Base-by-base conservation (phyloP, 2,888 invertebrate genomes). In the Athrips mouffetella region DNA sequence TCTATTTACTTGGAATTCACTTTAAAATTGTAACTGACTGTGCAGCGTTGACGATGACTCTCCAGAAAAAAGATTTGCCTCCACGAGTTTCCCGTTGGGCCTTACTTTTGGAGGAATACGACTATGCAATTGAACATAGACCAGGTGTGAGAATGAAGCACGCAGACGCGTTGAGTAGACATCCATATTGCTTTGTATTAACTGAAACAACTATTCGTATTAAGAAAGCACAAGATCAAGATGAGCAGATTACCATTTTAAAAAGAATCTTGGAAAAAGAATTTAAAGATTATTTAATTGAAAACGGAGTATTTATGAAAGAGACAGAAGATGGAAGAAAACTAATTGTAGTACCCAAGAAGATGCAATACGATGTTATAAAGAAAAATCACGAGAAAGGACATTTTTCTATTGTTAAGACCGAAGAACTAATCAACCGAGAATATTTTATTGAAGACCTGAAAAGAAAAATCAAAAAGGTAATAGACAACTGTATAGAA, bases 1-100 rank as follows among this genome's bases (percentile, higher is more conserved):
- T 47, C 1, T 65, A 62, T 25, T 18, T 67, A 4, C 27, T 47
- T 1, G 62, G 61, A 2, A 58, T 55, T 8, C 41, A 35, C 0
- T 63, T 63, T 31, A 57, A 52, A 25, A 57, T 67, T 2, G 48
- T 64, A 0, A 65, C 63, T 1, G 64, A 66, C 25, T 58, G 57
- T 25, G 16, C 42, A 8, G 59, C 60, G 0, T 45, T 63, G 1
- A 47, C 50, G 1, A 55, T 50, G 51, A 62, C 62, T 0, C 41
- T 62, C 15, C 30, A 51, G n/a, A 65, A 65, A 23, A 63, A 58
- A 42, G 62, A 64, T n/a, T 48, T 68, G 51, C 37, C 62, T 6
- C 50, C 59, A 5, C 45, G 55, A 25, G 62, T 65, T 3, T 61
- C 62, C 18, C 49, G 63, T 0, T 63, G 62, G 63, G 58, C 54